Evolutionary conservation across 2,888 invertebrate species (phyloP), one percentile per base, ranked within the genome.

Genomic region (Fragum fragum): DNA sequence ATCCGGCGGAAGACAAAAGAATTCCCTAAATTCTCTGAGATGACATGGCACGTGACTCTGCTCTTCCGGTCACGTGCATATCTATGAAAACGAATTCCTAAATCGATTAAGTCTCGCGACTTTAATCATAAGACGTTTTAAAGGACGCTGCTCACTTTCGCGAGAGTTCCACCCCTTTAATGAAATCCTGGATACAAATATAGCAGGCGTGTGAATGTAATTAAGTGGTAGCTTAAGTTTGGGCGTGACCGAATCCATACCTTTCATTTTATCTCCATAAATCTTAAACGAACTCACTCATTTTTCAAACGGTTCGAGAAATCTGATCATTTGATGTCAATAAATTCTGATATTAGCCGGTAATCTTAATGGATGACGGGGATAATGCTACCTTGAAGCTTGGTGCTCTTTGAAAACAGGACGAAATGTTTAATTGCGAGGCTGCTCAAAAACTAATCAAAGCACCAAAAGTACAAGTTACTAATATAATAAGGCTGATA

Each of bases 81-180:
- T 36, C 52, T 68, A 74, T 66, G 74, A 74, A 55, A 66, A 74
- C 66, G 74, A 61, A 68, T 55, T 66, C 52, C 74, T 74, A 23
- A 47, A 74, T 66, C 52, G 74, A 55, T 36, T 74, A 66, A 63
- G 72, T 68, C 72, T 78, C 81, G 71, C 77, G 78, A 42, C 68
- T 32, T 52, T 66, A 72, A 42, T 73, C 79, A 72, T 76, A 82
- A 83, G 83, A 82, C 78, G 72, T 47, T 78, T 53, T 73, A 59
- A 39, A 9, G 66, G 66, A 42, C 66, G 66, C 66, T 66, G 66
- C 63, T 55, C 73, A 59, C 61, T 73, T 59, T 59, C 57, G 52
- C 52, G n/a, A n/a, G 52, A 55, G 72, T 72, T 72, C 55, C 72
- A 32, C 72, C 72, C 72, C 55, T 39, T 39, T 39, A 66, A 66